phyloP scores from a whole-genome alignment of 2,113 vertebrate genomes.

The Dasyprocta punctata region DNA sequence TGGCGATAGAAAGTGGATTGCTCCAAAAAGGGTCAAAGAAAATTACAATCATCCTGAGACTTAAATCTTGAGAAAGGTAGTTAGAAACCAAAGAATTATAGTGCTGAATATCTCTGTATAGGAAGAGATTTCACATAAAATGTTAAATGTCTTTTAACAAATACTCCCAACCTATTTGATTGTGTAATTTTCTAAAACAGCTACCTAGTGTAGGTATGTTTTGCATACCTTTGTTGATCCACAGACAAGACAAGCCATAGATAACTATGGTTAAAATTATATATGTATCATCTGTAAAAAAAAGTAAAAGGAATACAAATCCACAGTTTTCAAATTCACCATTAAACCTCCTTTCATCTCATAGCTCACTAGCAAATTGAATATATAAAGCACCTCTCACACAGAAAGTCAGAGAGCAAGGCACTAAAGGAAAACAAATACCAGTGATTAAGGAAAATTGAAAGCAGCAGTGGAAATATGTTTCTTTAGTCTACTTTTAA shows the following conservation, averaged over 20 bases:
- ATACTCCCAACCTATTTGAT: constrained; percentile 46
- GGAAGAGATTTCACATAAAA: constrained; percentile 66
- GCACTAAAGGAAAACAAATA: constrained; percentile 81
- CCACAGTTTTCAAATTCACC: constrained; percentile 53
- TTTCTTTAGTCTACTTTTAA: constrained; percentile 73
- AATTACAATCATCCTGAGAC: constrained; percentile 54
- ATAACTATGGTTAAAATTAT: constrained; percentile 73
- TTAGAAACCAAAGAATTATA: constrained; percentile 59
- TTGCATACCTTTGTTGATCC: constrained; percentile 66
- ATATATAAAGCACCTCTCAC: constrained; percentile 75
- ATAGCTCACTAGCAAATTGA: constrained; percentile 76
- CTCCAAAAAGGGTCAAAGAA: constrained; percentile 60
- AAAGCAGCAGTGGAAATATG: constrained; percentile 71
- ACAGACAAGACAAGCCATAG: constrained; percentile 55
- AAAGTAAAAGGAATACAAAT: constrained; percentile 52
- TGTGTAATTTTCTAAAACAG: constrained; percentile 72
- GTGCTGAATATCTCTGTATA: constrained; percentile 1
- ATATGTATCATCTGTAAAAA: constrained; percentile 51
- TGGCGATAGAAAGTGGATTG: background rate
- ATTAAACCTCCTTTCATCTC: constrained; percentile 73
- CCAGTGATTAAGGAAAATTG: constrained; percentile 77
- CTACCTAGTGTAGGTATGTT: constrained; percentile 30
- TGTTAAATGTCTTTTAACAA: constrained; percentile 62
- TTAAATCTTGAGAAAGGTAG: constrained; percentile 59
- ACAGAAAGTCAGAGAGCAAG: constrained; percentile 75